Base-by-base conservation (phyloP, 2,113 vertebrate genomes). In the Callionymus lyra region DNA sequence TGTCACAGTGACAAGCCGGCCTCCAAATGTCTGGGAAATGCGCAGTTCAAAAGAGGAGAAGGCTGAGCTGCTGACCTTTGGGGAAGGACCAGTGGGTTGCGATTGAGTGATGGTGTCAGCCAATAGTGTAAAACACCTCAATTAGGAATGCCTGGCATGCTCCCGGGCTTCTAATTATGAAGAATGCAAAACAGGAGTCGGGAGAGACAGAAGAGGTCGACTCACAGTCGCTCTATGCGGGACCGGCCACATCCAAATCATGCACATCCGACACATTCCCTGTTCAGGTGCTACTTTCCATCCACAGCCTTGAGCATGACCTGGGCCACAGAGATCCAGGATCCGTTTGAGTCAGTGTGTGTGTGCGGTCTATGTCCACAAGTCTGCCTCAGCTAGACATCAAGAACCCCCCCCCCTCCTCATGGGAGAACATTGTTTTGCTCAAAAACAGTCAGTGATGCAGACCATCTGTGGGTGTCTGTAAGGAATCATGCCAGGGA, bases 141-240 rank as follows among this genome's bases (percentile, higher is more conserved):
- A 72, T 82, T 85, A 73, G 59, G 54, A 69, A 70, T 68, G 65
- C 62, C 59, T 50, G 48, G 62, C 71, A 80, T 79, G 74, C 79
- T 72, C 43, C 55, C 56, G 61, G 41, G 56, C 74, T 63, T 74
- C 57, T 82, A 78, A 83, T 82, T 72, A 79, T 57, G 50, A 78
- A 76, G 76, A 75, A 84, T 83, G 66, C 72, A 82, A 84, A 84
- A 82, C 80, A 85, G 74, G 60, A 54, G 69, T 49, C 44, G 50
- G 56, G 73, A 60, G 63, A 63, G 68, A 63, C 49, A 51, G 51
- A 59, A 44, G 61, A 56, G 59, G 53, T 62, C 47, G 49, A 16
- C 53, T 51, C 2, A 13, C 51, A 57, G 68, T 51, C 65, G 57
- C 38, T 40, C 36, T 42, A 13, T 37, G 50, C 31, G 36, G 58